Base-by-base conservation (phyloP, 2,113 vertebrate species). In the Empidonax alnorum region DNA sequence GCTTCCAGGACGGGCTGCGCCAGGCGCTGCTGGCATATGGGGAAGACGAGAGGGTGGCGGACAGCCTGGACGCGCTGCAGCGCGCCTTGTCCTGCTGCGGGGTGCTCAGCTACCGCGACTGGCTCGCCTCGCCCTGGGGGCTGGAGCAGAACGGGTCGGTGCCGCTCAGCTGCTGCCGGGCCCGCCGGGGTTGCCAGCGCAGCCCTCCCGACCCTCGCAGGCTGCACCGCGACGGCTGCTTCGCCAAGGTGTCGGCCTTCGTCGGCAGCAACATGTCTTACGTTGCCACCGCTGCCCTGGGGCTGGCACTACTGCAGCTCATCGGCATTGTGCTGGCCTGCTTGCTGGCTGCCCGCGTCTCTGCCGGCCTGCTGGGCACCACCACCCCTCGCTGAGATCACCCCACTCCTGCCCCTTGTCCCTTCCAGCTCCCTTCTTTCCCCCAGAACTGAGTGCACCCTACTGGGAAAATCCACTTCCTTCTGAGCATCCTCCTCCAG, bases 81-180 rank as follows among this genome's bases (percentile, higher is more conserved):
- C 97, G 97, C 25, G 83, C 97, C 46, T 76, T 99, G 84, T 96
- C 98, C 52, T 99, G 99, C 93, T 99, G 99, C 17, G 99, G 99
- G 0, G 98, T 98, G 5, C 96, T 99, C 30, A 97, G 98, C 56
- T 99, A 99, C 97, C 98, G 82, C 1, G 99, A 99, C 94, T 99
- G 99, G 99, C 97, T 98, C 19, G 20, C 89, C 18, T 98, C 98
- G 3, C 98, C 98, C 50, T 98, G 99, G 99, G 98, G 97, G 6
- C 83, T 94, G 69, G 96, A 97, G 68, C 96, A 96, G 13, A 97
- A 97, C 7, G 88, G 83, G 46, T 98, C 98, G 0, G 97, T 99
- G 94, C 99, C 99, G 2, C 96, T 98, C 93, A 99, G 99, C 94
- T 99, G 99, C 97, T 99, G 99, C 66, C 85, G 92, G 69, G 90